Percentiles rank a stretch among this genome's conserved stretches.
phyloP scores from a whole-genome alignment of 2,113 vertebrate species.

The Petroica traversi region DNA sequence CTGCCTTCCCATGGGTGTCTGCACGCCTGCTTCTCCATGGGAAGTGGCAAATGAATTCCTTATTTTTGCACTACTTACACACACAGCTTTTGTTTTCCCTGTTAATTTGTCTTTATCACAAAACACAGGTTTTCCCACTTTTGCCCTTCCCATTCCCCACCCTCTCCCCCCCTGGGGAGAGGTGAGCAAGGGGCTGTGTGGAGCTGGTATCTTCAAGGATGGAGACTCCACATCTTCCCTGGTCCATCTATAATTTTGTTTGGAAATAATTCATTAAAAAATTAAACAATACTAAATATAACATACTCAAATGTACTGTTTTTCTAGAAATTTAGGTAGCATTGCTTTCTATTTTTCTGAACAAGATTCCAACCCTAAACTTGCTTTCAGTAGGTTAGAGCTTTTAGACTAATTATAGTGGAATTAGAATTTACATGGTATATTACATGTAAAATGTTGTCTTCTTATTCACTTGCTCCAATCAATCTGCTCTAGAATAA shows the following conservation, averaged over 20 bases:
- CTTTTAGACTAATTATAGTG: background rate
- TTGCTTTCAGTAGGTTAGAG: background rate
- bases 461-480: background rate
- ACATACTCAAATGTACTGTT: background rate
- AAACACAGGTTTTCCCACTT: background rate
- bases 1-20: background rate
- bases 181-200: background rate
- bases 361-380: background rate
- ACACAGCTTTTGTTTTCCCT: background rate
- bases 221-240: background rate
- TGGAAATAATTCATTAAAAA: background rate
- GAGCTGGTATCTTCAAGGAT: background rate
- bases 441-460: background rate
- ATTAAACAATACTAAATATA: background rate
- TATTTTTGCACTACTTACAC: background rate
- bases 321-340: background rate
- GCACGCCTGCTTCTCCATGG: accelerated
- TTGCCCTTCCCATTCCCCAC: background rate
- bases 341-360: background rate
- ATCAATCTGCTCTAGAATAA: background rate
- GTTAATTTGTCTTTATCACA: background rate
- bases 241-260: background rate
- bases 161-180: accelerated
- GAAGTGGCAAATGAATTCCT: background rate
- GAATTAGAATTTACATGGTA: background rate